Base-by-base conservation (phyloP, 1,140 invertebrate genomes). In the Caerostris extrusa region DNA sequence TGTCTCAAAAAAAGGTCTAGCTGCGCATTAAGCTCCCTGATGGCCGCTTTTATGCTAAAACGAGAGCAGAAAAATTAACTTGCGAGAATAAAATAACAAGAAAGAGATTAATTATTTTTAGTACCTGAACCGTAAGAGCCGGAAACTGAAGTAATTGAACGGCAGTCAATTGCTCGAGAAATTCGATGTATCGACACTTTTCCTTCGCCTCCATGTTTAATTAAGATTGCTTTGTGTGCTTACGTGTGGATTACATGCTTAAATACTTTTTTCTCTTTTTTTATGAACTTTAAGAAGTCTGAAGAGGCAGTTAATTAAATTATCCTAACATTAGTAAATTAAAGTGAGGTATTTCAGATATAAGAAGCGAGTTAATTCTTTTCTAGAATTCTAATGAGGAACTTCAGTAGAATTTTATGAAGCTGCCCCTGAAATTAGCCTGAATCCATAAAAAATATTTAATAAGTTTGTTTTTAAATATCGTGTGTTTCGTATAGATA, bases 81-180 rank as follows among this genome's bases (percentile, higher is more conserved):
- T 5, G 34, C 5, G 71, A 12, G 53, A 77, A 50, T 14, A 77
- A 71, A 77, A 77, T 77, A 77, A 53, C 34, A 77, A 10, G 19
- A 53, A 50, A 77, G 71, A 77, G 71, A 77, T 77, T 77, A 77
- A 77, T 77, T 77, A 77, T 77, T 53, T 77, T 77, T 53, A 77
- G 34, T 50, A 53, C 71, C 53, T 77, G 34, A 77, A 77, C 71
- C 71, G 71, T 77, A 71, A n/a, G n/a, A 19, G 34, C n/a, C 67
- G 19, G 67, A 19, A 77, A 77, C 19, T 77, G 71, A 50, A 77
- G 71, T 77, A 77, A 77, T 77, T 77, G 71, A 77, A 77, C 50
- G 69, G 12, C 71, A 77, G 71, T 5, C 71, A 34, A 77, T 77
- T 77, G 53, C 71, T 77, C 3, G 71, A 10, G 71, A 10, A 77